phyloP scores from a whole-genome alignment of 2,113 vertebrate genomes.

The Gallinago paraguaiae region DNA sequence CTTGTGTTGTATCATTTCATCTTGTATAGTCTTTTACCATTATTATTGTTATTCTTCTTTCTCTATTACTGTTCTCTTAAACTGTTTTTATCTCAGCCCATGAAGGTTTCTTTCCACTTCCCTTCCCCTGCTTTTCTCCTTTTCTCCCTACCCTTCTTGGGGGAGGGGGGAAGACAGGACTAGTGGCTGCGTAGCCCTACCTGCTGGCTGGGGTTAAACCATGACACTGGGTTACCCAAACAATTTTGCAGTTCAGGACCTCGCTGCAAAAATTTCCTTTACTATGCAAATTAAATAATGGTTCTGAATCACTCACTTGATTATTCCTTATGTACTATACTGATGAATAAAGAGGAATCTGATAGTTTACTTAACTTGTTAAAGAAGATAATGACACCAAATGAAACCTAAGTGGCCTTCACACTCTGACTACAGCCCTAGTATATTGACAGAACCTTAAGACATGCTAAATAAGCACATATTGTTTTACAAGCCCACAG shows the following conservation, averaged over 20 bases:
- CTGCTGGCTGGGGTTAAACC: neutral
- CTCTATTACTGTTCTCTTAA: neutral
- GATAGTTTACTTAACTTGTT: neutral
- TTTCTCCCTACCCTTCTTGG: neutral
- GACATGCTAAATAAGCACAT: neutral
- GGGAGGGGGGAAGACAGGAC: neutral
- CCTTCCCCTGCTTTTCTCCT: neutral
- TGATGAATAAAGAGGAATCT: neutral
- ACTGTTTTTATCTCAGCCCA: neutral
- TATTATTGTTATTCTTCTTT: neutral
- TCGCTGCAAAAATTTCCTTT: neutral
- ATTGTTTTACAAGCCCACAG: neutral
- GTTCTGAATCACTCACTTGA: neutral
- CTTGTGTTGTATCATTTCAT: neutral
- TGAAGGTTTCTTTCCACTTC: neutral
- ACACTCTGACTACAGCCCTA: neutral
- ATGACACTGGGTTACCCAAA: neutral
- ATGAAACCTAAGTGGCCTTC: neutral
- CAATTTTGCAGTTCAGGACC: neutral
- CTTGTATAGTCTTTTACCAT: neutral
- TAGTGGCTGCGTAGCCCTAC: neutral
- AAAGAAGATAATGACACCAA: neutral
- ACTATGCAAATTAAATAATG: neutral
- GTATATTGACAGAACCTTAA: neutral
- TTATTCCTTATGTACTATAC: neutral